Base-by-base conservation (phyloP, 2,797 vertebrate species). In the Tauraco hartlaubi region DNA sequence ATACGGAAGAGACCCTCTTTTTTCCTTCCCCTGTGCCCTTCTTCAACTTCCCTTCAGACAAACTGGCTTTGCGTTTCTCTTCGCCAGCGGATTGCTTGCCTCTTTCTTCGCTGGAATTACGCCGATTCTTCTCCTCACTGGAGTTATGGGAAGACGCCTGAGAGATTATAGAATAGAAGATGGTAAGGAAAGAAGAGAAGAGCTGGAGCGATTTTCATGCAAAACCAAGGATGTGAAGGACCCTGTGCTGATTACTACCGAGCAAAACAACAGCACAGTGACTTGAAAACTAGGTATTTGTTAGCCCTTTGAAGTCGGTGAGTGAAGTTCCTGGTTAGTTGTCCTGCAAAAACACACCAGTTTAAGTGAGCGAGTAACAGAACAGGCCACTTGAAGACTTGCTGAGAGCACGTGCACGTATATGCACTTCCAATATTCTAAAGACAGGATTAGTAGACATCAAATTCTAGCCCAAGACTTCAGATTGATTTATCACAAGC, bases 1-100 rank as follows among this genome's bases (percentile, higher is more conserved):
- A 98, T 62, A 97, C 96, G 84, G 98, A 98, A 94, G 98, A 97
- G 35, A 97, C 97, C 94, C 98, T 98, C 96, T 98, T 98, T 98
- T 98, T 98, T 90, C 97, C 97, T 97, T 98, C 98, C 95, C 98
- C 98, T 90, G 96, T 90, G 92, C 93, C 96, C 97, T 98, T 98
- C 97, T 98, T 98, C 92, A 97, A 85, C 77, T 99, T 99, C 90
- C 98, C 98, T 94, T 98, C 98, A 83, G 98, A 97, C 58, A 98
- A 97, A 94, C 92, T 97, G 94, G 97, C 96, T 96, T 98, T 98
- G 95, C 97, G 98, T 98, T 99, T 99, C 90, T 99, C 98, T 51
- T 99, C 99, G 61, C 97, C 98, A 92, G 97, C 85, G 31, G 95
- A 95, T 21, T 97, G 97, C 96, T 98, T 98, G 95, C 97, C 96